These are phyloP conservation scores for Bombyx huttoni DNA, from an alignment of 2,888 invertebrate genomes.

Conservation along the genomic window DNA sequence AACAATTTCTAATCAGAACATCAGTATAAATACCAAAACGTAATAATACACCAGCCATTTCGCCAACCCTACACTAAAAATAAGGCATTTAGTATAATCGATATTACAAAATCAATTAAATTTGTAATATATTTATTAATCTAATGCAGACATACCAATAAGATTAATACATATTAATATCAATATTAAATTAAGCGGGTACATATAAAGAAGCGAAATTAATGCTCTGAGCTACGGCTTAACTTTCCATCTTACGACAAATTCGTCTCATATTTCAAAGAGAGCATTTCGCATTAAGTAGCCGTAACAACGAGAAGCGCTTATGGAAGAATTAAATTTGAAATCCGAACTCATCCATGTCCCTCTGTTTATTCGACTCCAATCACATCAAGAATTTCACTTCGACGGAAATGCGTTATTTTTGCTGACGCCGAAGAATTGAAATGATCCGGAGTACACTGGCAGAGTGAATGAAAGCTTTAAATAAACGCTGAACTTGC, in stretches of 20 bases:
- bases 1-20: not conserved
- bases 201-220: no score
- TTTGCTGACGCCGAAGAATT: slow-evolving; percentile 32
- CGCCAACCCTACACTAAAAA: no score
- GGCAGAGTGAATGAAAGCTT: no score
- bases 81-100: no score
- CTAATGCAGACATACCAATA: no score
- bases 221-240: no score
- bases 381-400: slow-evolving; percentile 19
- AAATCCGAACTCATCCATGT: slow-evolving; percentile 2
- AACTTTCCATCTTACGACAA: not conserved
- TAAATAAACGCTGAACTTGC: no score
- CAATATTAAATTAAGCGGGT: no score
- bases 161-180: no score
- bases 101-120: no score
- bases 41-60: no score
- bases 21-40: not conserved
- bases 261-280: slow-evolving; percentile 10
- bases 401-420: slow-evolving; percentile 23
- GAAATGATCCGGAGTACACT: slow-evolving; percentile 14
- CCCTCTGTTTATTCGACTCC: slow-evolving; percentile 28
- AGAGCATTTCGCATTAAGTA: slow-evolving; percentile 23
- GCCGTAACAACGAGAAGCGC: slow-evolving; percentile 16
- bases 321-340: slow-evolving; percentile 19
- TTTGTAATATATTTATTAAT: no score